phyloP scores from a whole-genome alignment of 2,797 vertebrate genomes.

The Thamnophis elegans region DNA sequence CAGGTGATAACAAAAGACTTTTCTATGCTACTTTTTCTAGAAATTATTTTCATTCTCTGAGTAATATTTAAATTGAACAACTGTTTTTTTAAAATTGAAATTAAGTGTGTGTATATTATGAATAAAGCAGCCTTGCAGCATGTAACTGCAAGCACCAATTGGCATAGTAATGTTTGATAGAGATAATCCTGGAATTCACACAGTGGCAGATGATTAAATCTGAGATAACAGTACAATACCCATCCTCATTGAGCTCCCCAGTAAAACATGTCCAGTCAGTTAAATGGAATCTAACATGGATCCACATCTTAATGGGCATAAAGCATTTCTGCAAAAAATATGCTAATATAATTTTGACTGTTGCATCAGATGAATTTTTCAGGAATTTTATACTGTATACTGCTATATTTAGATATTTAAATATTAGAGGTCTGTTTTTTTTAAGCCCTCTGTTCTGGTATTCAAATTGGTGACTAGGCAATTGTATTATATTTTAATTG shows the following conservation, averaged over 20 bases:
- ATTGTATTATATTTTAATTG: not conserved
- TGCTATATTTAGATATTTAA: not conserved
- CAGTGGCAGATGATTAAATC: not conserved
- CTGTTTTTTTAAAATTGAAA: not conserved
- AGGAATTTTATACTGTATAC: not conserved
- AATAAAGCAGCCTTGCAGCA: not conserved
- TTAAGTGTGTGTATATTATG: not conserved
- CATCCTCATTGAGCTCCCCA: not conserved
- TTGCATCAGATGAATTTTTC: not conserved
- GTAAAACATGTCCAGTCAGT: not conserved
- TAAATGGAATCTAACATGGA: not conserved
- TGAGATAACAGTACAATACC: not conserved
- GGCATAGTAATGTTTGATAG: not conserved
- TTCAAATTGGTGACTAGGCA: not conserved
- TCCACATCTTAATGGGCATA: not conserved
- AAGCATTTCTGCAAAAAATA: not conserved
- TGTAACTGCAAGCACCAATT: not conserved
- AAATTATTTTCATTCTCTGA: constrained; percentile 13
- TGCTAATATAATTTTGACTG: not conserved
- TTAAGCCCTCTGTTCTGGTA: not conserved
- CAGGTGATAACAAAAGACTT: constrained; percentile 42
- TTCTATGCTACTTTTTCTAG: constrained; percentile 46
- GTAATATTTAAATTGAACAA: not conserved
- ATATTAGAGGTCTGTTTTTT: not conserved
- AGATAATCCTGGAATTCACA: not conserved